These are phyloP conservation scores for Lepeophtheirus nordmannii DNA, from an alignment of 2,888 invertebrate genomes.

Conservation along the genomic window DNA sequence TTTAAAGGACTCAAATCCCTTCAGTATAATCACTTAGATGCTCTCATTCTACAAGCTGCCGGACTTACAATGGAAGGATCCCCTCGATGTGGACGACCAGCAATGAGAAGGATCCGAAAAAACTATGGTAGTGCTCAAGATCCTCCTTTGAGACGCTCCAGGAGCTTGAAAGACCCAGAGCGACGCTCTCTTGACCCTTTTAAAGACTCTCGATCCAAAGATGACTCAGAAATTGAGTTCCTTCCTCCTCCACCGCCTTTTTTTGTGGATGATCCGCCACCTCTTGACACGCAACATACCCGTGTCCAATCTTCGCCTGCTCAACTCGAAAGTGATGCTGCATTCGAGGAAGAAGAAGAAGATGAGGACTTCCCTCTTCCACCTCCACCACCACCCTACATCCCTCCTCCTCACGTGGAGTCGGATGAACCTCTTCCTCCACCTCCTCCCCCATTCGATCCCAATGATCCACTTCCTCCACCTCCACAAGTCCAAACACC, in stretches of 20 bases:
- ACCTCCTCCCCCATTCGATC: not conserved
- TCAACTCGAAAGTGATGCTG: not conserved
- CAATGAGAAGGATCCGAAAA: not conserved
- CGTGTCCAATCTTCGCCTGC: constrained; percentile 11
- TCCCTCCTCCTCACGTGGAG: constrained; percentile 1
- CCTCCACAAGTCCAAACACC: not conserved
- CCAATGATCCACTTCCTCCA: not conserved
- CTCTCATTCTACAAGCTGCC: constrained; percentile 14
- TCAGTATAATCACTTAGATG: not conserved
- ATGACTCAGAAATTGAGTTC: not conserved
- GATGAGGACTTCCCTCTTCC: not conserved
- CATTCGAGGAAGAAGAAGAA: not conserved
- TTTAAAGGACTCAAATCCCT: not conserved
- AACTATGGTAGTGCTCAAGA: not conserved
- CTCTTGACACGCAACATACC: not conserved
- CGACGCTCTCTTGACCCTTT: not conserved
- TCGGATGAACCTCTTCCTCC: not conserved
- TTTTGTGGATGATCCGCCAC: not conserved
- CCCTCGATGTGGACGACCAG: not conserved
- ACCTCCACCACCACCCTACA: constrained; percentile 22
- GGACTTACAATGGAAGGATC: not conserved
- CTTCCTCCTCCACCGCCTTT: not conserved
- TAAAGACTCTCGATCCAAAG: not conserved
- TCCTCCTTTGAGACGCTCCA: not conserved
- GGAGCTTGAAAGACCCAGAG: not conserved